These are phyloP conservation scores for Melanotaenia duboulayi DNA, from an alignment of 2,113 vertebrate genomes.

Conservation along the genomic window DNA sequence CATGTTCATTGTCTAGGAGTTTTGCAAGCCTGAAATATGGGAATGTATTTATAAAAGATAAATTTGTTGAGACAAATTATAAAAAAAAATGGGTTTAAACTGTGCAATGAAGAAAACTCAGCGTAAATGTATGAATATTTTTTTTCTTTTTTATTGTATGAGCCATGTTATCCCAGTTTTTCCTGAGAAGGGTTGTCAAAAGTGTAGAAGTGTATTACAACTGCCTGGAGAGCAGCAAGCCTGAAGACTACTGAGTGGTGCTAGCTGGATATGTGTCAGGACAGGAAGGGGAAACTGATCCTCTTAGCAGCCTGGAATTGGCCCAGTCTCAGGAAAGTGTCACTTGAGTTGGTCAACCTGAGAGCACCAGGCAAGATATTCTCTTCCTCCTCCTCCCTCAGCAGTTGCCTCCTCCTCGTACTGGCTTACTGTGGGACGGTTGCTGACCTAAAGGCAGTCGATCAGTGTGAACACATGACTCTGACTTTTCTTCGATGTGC, in stretches of 20 bases:
- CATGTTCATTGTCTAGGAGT: too few species aligned
- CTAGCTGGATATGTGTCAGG: conserved; percentile 63
- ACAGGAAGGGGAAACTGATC: conserved; percentile 73
- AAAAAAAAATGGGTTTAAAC: too few species aligned
- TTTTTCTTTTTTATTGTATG: neutral
- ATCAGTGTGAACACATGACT: conserved; percentile 22
- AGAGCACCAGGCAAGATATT: conserved; percentile 58
- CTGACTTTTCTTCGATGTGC: conserved; percentile 48
- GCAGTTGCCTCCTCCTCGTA: neutral
- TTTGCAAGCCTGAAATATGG: too few species aligned
- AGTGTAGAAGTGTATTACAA: conserved; percentile 21
- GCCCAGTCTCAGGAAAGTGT: conserved; percentile 73
- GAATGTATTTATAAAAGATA: too few species aligned
- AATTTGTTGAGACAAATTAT: too few species aligned
- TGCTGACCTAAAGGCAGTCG: conserved; percentile 48
- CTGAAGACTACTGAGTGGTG: conserved; percentile 39
- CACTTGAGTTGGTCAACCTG: conserved; percentile 71
- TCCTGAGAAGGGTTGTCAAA: neutral
- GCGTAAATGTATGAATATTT: neutral
- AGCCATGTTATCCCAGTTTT: neutral
- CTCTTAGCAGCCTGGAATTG: conserved; percentile 75
- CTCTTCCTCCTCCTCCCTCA: conserved; percentile 51
- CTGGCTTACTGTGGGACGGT: conserved; percentile 12
- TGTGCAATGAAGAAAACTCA: neutral
- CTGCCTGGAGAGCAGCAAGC: conserved; percentile 31